phyloP scores from a whole-genome alignment of 92 coral and sea anemone genomes.

The Galaxea fascicularis region DNA sequence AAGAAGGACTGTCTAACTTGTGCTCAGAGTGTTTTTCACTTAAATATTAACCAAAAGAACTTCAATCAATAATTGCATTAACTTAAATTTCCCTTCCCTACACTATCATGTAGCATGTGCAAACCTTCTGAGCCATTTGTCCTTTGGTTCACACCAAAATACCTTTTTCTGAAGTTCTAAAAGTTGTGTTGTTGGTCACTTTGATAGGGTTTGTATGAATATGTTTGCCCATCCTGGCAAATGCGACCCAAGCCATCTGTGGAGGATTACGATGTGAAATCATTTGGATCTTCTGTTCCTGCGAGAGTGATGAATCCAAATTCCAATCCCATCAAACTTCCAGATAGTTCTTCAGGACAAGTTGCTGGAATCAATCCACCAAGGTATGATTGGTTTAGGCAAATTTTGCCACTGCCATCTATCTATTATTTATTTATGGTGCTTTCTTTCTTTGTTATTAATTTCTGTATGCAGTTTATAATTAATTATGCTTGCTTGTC shows the following conservation, averaged over 20 bases:
- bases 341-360: constrained; percentile 53
- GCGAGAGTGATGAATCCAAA: constrained; percentile 85
- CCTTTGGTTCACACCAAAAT: too few relatives aligned
- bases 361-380: constrained; percentile 62
- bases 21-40: too few relatives aligned
- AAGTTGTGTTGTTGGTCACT: background rate
- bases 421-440: too few relatives aligned
- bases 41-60: too few relatives aligned
- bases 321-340: constrained; percentile 77
- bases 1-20: background rate
- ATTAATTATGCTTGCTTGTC: too few relatives aligned
- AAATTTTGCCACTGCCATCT: background rate
- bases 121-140: too few relatives aligned
- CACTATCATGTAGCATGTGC: too few relatives aligned
- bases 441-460: too few relatives aligned
- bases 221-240: constrained; percentile 96
- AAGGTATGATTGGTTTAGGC: constrained; percentile 61
- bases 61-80: too few relatives aligned
- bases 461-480: too few relatives aligned
- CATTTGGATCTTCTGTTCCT: constrained; percentile 91
- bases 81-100: too few relatives aligned
- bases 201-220: constrained; percentile 90
- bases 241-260: constrained; percentile 81
- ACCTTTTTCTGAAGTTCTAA: too few relatives aligned
- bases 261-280: constrained; percentile 84